Evolutionary conservation across 1,140 invertebrate species (phyloP), one percentile per base, ranked within the genome.

Genomic region (Lycorma delicatula): DNA sequence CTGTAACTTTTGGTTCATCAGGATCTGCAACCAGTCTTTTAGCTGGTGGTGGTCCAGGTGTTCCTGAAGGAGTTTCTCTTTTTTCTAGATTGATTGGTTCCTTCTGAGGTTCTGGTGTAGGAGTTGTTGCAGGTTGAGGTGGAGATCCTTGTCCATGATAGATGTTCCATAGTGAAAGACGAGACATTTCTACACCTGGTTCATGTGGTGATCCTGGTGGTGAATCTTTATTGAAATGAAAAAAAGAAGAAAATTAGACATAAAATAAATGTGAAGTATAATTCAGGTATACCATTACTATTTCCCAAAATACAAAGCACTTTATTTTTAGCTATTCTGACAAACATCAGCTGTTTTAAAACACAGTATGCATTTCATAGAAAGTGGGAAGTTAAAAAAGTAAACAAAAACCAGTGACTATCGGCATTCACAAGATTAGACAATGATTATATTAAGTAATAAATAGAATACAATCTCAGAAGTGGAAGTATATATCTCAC

Each of bases 81-180:
- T 68, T 59, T 72, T 73, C 80, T 34, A 83, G 69, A 61, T 83
- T 81, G 1, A 83, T 72, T 11, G 81, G 81, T 67, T 83, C 80
- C 54, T 78, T 74, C 63, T 83, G 81, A 2, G 76, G 77, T 65
- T 77, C 72, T 0, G 72, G 70, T 46, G 70, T 74, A 6, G 71
- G 58, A 44, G 41, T 22, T 13, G 13, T 16, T 23, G 29, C 58
- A n/a, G 18, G 60, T 20, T 58, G 58, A 41, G 64, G 66, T 20
- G 66, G 64, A 54, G 13, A 34, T n/a, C 25, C 34, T 68, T 69
- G 26, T 69, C 72, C 58, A 60, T 75, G 68, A 71, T 89, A 91
- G 65, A 91, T 76, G 64, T 85, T 89, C 86, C 87, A 91, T 1
- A 91, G 72, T 0, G 85, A 85, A 51, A 91, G 76, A 29, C 86